Evolutionary conservation across 2,113 vertebrate species (phyloP).

Genomic region (Lampris incognitus): DNA sequence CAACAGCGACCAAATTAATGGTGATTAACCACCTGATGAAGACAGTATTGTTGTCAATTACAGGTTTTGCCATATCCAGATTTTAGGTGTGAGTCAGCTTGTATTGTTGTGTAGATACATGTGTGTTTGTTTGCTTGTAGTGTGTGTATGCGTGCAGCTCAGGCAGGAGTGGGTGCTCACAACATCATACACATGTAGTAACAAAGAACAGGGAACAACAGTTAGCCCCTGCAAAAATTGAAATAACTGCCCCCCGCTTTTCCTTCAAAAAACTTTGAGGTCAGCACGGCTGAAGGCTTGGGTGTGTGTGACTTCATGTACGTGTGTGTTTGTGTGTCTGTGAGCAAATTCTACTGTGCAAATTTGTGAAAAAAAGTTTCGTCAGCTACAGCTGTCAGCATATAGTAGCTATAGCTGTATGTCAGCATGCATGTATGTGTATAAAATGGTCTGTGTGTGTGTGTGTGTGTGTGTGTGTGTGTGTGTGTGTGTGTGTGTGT

Average conservation of each 20-base stretch:
- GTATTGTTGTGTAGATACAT: conserved; percentile 15
- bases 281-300: no score
- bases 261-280: no score
- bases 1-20: conserved; percentile 73
- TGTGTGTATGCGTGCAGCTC: conserved; percentile 40
- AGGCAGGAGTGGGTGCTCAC: conserved; percentile 1
- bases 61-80: conserved; percentile 70
- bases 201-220: no score
- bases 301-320: conserved; percentile 24
- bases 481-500: not conserved
- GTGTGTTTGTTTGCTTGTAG: conserved; percentile 42
- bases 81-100: conserved; percentile 46
- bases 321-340: conserved; percentile 6
- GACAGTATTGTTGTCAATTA: conserved; percentile 79
- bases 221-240: no score
- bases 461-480: not conserved
- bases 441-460: conserved; percentile 1
- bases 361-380: no score
- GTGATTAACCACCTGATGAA: conserved; percentile 81
- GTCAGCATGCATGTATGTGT: not conserved
- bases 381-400: no score
- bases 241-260: no score
- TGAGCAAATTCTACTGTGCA: not conserved
- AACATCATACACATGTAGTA: no score
- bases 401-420: no score